Evolutionary conservation across 2,113 vertebrate species (phyloP).

Genomic region (Zosterops lateralis): DNA sequence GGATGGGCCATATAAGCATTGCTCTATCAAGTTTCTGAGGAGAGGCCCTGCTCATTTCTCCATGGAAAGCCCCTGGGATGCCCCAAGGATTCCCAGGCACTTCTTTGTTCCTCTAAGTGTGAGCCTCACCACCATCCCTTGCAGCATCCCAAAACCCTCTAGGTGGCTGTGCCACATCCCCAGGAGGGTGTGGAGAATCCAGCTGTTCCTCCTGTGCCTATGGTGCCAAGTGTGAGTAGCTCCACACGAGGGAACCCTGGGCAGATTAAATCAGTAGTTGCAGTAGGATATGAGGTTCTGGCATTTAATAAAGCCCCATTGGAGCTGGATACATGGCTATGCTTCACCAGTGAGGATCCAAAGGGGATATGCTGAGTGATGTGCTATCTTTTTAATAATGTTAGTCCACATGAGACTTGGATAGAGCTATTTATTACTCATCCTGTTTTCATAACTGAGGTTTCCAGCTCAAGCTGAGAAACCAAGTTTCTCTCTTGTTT

Average conservation of each 20-base stretch:
- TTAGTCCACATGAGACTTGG: background rate
- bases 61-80: background rate
- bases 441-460: background rate
- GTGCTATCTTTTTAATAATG: background rate
- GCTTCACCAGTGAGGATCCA: background rate
- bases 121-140: background rate
- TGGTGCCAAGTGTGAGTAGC: background rate
- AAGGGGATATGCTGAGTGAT: background rate
- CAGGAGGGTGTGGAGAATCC: background rate
- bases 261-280: background rate
- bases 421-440: background rate
- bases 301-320: background rate
- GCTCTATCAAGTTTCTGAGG: background rate
- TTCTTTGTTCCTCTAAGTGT: background rate
- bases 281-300: background rate
- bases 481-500: background rate
- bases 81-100: background rate
- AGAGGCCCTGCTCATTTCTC: background rate
- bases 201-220: background rate
- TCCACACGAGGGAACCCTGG: background rate
- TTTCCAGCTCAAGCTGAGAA: background rate
- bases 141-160: background rate
- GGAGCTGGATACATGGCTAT: background rate
- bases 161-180: accelerated
- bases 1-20: background rate